phyloP scores from a whole-genome alignment of 2,888 invertebrate genomes.

The Nomada ruficornis region DNA sequence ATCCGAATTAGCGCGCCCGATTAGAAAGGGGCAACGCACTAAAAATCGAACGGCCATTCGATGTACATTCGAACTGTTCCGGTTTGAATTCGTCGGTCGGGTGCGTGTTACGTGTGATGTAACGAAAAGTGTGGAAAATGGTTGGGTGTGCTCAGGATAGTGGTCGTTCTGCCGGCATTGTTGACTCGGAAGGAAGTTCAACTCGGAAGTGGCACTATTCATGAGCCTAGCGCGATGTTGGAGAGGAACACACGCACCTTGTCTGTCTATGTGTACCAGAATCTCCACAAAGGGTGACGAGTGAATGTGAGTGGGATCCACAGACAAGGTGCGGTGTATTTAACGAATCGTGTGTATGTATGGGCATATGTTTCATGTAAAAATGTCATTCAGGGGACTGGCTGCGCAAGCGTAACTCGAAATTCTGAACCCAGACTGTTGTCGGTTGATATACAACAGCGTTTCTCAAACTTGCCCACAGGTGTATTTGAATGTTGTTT shows the following conservation, averaged over 20 bases:
- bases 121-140: slow-evolving; percentile 71
- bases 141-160: slow-evolving; percentile 66
- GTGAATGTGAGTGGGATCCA: neutral
- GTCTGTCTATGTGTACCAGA: slow-evolving; percentile 25
- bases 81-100: slow-evolving; percentile 37
- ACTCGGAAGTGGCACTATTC: slow-evolving; percentile 80
- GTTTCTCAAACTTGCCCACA: slow-evolving; percentile 35
- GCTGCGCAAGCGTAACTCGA: slow-evolving; percentile 48
- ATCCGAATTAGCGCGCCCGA: neutral
- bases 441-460: slow-evolving; percentile 33
- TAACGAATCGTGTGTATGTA: neutral
- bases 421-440: slow-evolving; percentile 24
- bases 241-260: slow-evolving; percentile 14
- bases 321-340: slow-evolving; percentile 20
- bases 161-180: slow-evolving; percentile 65
- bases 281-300: slow-evolving; percentile 10
- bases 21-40: slow-evolving; percentile 20
- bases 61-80: slow-evolving; percentile 53
- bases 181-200: slow-evolving; percentile 81
- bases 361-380: slow-evolving; percentile 26
- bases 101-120: slow-evolving; percentile 58
- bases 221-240: slow-evolving; percentile 52
- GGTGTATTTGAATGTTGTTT: neutral
- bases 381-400: slow-evolving; percentile 39
- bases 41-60: slow-evolving; percentile 30